Evolutionary conservation across 2,113 vertebrate species (phyloP).

Genomic region (Siniperca knerii): DNA sequence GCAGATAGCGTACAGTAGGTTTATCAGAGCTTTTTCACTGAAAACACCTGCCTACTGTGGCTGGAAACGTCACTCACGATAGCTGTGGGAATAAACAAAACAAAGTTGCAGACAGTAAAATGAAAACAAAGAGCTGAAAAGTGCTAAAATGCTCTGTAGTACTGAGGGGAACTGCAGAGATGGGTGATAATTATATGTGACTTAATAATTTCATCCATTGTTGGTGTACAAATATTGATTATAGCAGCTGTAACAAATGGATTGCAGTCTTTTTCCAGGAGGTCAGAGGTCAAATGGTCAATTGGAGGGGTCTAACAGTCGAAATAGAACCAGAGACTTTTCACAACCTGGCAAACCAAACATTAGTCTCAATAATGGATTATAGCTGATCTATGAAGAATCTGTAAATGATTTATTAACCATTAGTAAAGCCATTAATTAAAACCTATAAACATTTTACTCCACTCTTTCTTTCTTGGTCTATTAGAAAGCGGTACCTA

Average conservation of each 20-base stretch:
- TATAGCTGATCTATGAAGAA: not conserved
- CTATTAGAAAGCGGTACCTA: not conserved
- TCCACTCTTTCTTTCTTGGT: too few species aligned
- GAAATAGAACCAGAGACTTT: not conserved
- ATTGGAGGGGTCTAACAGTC: not conserved
- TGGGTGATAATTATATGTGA: not conserved
- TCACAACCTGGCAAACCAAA: not conserved
- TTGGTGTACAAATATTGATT: constrained; percentile 30
- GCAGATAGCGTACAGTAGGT: not conserved
- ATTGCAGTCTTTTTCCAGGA: constrained; percentile 21
- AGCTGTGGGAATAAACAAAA: not conserved
- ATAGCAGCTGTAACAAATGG: constrained; percentile 2
- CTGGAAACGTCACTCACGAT: not conserved
- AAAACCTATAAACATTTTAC: not conserved
- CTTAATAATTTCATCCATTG: constrained; percentile 7
- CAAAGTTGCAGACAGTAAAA: not conserved
- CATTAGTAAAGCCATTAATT: not conserved
- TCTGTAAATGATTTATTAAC: not conserved
- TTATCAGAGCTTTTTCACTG: not conserved
- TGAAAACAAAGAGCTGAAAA: constrained; percentile 1
- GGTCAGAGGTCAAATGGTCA: constrained; percentile 31
- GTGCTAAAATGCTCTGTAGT: not conserved
- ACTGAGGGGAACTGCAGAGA: not conserved
- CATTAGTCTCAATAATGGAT: not conserved
- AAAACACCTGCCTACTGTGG: not conserved